phyloP scores from a whole-genome alignment of 2,797 vertebrate species.

The Lutjanus campechanus region DNA sequence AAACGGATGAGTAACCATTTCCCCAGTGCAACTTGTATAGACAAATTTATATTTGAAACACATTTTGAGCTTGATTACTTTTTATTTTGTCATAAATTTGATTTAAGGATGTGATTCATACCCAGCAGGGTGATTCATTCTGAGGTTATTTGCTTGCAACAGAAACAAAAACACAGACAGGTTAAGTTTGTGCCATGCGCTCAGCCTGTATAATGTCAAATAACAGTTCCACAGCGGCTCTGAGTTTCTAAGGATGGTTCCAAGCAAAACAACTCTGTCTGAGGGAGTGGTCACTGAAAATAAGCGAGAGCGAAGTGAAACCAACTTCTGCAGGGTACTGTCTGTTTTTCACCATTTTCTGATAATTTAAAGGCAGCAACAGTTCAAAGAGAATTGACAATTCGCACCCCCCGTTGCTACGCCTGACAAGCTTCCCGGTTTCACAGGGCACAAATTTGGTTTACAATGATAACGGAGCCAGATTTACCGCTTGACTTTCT shows the following conservation, averaged over 20 bases:
- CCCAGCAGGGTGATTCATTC: slow-evolving; percentile 51
- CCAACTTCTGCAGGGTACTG: not conserved
- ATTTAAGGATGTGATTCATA: slow-evolving; percentile 66
- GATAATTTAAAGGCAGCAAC: slow-evolving; percentile 11
- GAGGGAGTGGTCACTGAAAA: slow-evolving; percentile 41
- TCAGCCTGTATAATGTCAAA: slow-evolving; percentile 47
- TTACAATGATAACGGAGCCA: not conserved
- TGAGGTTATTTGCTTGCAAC: slow-evolving; percentile 51
- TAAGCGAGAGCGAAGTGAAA: slow-evolving; percentile 21
- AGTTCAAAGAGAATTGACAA: not conserved
- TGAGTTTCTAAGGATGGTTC: slow-evolving; percentile 30
- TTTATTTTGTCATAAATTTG: slow-evolving; percentile 60
- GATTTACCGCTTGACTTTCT: not conserved
- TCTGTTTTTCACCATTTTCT: slow-evolving; percentile 14
- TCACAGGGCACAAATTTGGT: not conserved
- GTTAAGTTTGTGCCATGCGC: slow-evolving; percentile 50
- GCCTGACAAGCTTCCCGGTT: not conserved
- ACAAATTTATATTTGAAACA: slow-evolving; percentile 50
- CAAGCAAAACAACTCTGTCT: slow-evolving; percentile 60
- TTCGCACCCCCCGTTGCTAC: not conserved
- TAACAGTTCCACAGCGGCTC: slow-evolving; percentile 37
- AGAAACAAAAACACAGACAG: slow-evolving; percentile 64
- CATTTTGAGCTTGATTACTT: slow-evolving; percentile 52
- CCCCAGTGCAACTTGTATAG: slow-evolving; percentile 18
- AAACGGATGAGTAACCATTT: slow-evolving; percentile 68